Conservation (phyloP, 2,888 invertebrate genomes). For the Apamea sordens region DNA sequence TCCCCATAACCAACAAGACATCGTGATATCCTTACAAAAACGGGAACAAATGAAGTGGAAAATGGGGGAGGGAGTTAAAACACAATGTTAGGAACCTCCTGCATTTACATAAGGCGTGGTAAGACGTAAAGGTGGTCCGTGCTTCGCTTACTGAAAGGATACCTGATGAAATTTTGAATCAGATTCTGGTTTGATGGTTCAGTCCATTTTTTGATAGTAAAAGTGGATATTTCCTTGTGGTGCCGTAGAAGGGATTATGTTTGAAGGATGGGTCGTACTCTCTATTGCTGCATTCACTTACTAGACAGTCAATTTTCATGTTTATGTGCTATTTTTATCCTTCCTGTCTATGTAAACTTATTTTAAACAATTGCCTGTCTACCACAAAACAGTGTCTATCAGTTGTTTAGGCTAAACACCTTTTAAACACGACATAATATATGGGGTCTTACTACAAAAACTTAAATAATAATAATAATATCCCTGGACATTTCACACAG, state of each 20-base stretch:
- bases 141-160: conserved; percentile 68
- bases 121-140: conserved; percentile 73
- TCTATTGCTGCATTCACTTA: neutral
- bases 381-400: too few relatives aligned
- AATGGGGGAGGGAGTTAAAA: conserved; percentile 69
- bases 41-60: conserved; percentile 69
- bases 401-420: too few relatives aligned
- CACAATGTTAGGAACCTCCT: conserved; percentile 69
- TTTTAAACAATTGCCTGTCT: too few relatives aligned
- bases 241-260: conserved; percentile 9
- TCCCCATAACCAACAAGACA: conserved; percentile 13
- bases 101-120: conserved; percentile 75
- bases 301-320: neutral
- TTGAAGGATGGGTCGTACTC: neutral
- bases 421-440: too few relatives aligned
- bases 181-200: conserved; percentile 49
- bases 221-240: neutral
- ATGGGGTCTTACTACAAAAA: too few relatives aligned
- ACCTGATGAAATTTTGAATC: conserved; percentile 77
- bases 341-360: neutral
- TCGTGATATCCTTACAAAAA: conserved; percentile 50
- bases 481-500: too few relatives aligned
- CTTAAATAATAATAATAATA: too few relatives aligned
- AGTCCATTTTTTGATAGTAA: conserved; percentile 46
- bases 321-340: neutral